A percentile compares a stretch with the other conserved stretches of the same genome.
Conservation (phyloP, 2,888 invertebrate genomes). For the Acronicta psi region DNA sequence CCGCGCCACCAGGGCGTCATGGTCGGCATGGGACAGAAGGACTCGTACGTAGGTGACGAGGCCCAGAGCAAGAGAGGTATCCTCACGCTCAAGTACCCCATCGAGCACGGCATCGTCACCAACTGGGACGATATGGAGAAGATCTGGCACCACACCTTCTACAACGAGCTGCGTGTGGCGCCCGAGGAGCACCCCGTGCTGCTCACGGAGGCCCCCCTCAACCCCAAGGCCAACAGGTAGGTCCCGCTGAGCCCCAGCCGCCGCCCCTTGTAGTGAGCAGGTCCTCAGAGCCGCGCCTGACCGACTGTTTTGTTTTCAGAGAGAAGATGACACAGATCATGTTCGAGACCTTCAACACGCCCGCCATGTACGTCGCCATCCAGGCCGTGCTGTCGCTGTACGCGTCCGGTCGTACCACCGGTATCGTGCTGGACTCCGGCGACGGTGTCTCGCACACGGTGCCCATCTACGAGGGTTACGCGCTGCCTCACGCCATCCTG, state of each 20-base stretch:
- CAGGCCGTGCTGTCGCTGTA: conserved; percentile 97
- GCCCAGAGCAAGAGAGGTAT: conserved; percentile 99
- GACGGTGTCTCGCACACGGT: conserved; percentile 98
- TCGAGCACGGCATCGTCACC: conserved; percentile 99
- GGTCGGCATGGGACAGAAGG: conserved; percentile 99
- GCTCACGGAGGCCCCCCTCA: conserved; percentile 96
- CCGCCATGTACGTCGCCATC: conserved; percentile 98
- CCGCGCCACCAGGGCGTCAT: conserved; percentile 98
- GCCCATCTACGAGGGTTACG: conserved; percentile 98
- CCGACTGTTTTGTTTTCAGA: conserved; percentile 74
- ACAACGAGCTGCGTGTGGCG: conserved; percentile 98
- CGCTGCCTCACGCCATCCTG: conserved; percentile 96
- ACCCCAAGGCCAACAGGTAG: conserved; percentile 95
- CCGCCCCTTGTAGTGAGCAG: neutral
- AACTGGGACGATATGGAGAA: conserved; percentile 99
- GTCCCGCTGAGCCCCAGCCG: conserved; percentile 32
- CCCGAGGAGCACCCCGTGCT: conserved; percentile 97
- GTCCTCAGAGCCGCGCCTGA: conserved; percentile 23
- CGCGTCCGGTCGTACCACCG: conserved; percentile 98
- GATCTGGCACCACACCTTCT: conserved; percentile 99
- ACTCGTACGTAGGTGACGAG: conserved; percentile 98
- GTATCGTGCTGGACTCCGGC: conserved; percentile 98
- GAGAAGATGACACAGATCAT: conserved; percentile 98
- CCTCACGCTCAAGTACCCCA: conserved; percentile 98
- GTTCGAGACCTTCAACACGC: conserved; percentile 97